A percentile compares a stretch with the other conserved stretches of the same genome.
phyloP scores from a whole-genome alignment of 2,113 vertebrate genomes.

The Xenopus tropicalis region UCB_Xtro_10.0 CM004449.2:88548501-88549000 shows the following conservation, averaged over 20 bases:
- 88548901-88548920: no score
- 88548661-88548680: no score
- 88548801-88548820: no score
- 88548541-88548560: slow-evolving; percentile 1
- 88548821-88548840: no score
- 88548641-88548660: not conserved
- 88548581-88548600: slow-evolving; percentile 12
- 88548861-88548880: no score
- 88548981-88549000: no score
- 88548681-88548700: not conserved
- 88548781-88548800: no score
- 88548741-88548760: not conserved
- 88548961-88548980: no score
- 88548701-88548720: not conserved
- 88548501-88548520: slow-evolving; percentile 53
- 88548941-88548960: no score
- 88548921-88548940: no score
- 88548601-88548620: slow-evolving; percentile 10
- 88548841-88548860: no score
- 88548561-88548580: slow-evolving; percentile 4
- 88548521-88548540: slow-evolving; percentile 36
- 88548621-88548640: not conserved
- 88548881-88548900: no score
- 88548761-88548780: not conserved
- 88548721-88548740: not conserved